Conservation (phyloP, 2,113 vertebrate genomes). For the Eulemur macaco region DNA sequence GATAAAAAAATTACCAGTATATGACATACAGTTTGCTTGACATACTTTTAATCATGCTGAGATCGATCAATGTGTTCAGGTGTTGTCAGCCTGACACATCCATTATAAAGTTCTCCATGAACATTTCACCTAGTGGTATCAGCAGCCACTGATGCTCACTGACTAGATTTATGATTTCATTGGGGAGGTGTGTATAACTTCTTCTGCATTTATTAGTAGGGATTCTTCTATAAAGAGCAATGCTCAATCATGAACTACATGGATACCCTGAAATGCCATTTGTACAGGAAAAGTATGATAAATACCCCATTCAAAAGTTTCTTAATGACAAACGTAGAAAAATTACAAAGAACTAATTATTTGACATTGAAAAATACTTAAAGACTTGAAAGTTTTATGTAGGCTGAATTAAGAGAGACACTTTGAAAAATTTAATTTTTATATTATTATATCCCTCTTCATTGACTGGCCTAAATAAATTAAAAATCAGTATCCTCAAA, state of each 20-base stretch:
- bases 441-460: background rate
- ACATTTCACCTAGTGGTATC: background rate
- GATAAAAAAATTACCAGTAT: background rate
- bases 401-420: background rate
- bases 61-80: background rate
- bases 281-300: background rate
- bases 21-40: background rate
- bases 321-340: background rate
- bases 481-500: background rate
- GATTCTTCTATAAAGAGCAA: conserved; percentile 4
- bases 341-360: background rate
- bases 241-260: background rate
- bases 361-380: background rate
- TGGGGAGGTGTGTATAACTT: background rate
- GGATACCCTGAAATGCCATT: background rate
- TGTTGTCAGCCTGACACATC: background rate
- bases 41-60: background rate
- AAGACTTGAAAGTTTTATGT: background rate
- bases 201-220: background rate
- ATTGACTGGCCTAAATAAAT: background rate
- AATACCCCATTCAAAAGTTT: background rate
- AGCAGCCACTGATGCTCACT: background rate
- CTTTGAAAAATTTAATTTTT: background rate
- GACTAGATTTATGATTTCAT: background rate
- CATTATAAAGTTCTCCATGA: background rate